Base-by-base conservation (phyloP, 2,888 invertebrate genomes). In the Microplitis manilae region DNA sequence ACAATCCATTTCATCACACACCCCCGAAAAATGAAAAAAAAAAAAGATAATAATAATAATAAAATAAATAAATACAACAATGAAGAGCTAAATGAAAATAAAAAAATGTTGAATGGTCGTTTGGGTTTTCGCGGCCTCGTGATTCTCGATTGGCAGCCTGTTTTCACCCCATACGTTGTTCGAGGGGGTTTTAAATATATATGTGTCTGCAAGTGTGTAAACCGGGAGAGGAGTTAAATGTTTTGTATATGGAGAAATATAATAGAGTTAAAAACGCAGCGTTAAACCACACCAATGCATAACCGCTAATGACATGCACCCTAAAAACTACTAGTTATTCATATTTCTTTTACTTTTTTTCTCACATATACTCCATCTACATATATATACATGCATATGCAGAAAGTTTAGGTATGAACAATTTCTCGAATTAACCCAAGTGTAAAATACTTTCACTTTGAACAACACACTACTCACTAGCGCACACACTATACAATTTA, bases 381-480 rank as follows among this genome's bases (percentile, higher is more conserved):
- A 13, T 30, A n/a, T 20, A 1, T n/a, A 38, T 39, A 38, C 67
- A 39, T 9, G 2, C 30, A 39, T 39, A 67, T 15, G 38, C 38
- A 20, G 30, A 38, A 30, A 67, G n/a, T 67, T 20, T 67, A 50
- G 39, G 9, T 9, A 6, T 20, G 59, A 17, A 50, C 69, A 69
- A 69, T 30, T 69, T 69, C 30, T 20, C 15, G 59, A 80, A 81
- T 82, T 81, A 80, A 83, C 78, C 81, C 79, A 79, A 83, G 84
- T 83, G 83, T 81, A 78, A 84, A 85, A 83, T 81, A 82, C 84
- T 84, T 83, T 82, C 81, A 81, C 84, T 84, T 83, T 83, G 84
- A 81, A 80, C 80, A 76, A 76, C 69, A 73, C 77, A 72, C 76
- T 73, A 73, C 79, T 72, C 30, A 30, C 30, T 30, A 30, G 30